These are phyloP conservation scores for Rutilus rutilus DNA, from an alignment of 2,113 vertebrate genomes.

Conservation along the genomic window DNA sequence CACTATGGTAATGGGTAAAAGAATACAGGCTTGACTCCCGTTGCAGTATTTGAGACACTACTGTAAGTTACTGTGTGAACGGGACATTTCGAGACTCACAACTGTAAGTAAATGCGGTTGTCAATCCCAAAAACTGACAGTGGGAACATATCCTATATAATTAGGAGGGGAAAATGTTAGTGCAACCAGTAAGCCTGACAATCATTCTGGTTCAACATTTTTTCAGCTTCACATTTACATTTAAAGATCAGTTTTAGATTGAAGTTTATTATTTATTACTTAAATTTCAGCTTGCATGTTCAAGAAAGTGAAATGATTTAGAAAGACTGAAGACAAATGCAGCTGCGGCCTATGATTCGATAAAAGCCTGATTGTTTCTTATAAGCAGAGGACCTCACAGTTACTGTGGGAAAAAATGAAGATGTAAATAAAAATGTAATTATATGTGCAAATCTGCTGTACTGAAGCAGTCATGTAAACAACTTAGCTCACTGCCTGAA, in stretches of 20 bases:
- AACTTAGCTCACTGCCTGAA: slow-evolving; percentile 39
- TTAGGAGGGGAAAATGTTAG: background rate
- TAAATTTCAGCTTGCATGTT: background rate
- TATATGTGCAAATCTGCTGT: slow-evolving; percentile 19
- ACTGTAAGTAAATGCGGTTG: no score
- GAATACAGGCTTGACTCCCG: no score
- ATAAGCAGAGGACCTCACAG: background rate
- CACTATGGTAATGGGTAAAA: no score
- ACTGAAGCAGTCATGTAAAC: slow-evolving; percentile 21
- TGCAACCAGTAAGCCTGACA: background rate
- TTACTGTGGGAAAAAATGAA: slow-evolving; percentile 2
- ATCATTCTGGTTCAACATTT: background rate
- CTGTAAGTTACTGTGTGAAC: no score
- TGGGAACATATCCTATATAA: no score
- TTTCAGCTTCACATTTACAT: background rate
- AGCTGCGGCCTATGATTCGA: background rate
- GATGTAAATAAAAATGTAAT: slow-evolving; percentile 7
- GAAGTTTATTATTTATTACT: background rate
- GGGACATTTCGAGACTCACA: no score
- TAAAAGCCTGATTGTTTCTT: slow-evolving; percentile 4
- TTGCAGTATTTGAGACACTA: no score
- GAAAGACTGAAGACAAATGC: slow-evolving; percentile 39
- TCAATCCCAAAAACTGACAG: no score
- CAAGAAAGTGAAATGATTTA: slow-evolving; percentile 1
- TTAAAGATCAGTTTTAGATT: background rate